These are phyloP conservation scores for Phyllotis vaccarum DNA, from an alignment of 2,797 vertebrate genomes.

Conservation along the genomic window DNA sequence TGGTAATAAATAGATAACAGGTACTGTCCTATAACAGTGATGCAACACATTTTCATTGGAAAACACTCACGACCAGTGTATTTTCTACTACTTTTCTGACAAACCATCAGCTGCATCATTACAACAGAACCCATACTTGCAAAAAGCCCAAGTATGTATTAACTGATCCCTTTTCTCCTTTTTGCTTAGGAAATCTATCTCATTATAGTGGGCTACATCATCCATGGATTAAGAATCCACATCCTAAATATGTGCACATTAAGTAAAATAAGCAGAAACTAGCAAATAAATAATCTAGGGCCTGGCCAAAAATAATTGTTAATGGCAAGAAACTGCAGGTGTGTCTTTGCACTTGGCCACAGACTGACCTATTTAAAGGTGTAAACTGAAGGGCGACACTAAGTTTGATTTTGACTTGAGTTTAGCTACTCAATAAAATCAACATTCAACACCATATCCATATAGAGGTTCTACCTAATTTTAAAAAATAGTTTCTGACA, in stretches of 20 bases:
- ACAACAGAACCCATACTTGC: neutral
- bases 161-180: neutral
- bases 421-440: slow-evolving; percentile 1
- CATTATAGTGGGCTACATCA: neutral
- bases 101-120: neutral
- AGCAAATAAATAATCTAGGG: neutral
- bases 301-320: neutral
- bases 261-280: neutral
- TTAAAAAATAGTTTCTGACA: neutral
- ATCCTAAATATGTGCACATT: neutral
- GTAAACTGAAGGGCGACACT: neutral
- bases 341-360: neutral
- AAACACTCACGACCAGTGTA: neutral
- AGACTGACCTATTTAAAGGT: neutral
- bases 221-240: neutral
- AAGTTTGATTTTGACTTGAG: neutral
- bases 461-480: neutral
- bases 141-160: neutral
- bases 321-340: neutral
- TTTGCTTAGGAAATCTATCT: neutral
- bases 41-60: neutral
- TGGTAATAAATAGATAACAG: neutral
- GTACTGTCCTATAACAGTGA: neutral
- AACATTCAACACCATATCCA: neutral
- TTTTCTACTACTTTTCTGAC: neutral